These are phyloP conservation scores for Brachyptera putata DNA, from an alignment of 2,888 invertebrate species.

Conservation along the genomic window DNA sequence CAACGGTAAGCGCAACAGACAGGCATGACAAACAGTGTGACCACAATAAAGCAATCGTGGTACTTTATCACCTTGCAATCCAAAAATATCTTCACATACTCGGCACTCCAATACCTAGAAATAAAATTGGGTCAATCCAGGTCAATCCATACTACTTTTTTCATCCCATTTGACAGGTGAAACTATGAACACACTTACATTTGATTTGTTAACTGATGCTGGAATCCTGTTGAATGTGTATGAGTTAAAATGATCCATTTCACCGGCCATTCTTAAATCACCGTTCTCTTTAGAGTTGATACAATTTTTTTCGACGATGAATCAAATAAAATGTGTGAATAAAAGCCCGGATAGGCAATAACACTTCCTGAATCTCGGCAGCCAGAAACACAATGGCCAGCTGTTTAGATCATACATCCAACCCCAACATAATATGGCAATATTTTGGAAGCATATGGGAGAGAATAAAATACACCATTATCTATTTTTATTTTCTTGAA, in stretches of 20 bases:
- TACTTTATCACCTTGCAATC: slow-evolving; percentile 52
- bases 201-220: slow-evolving; percentile 34
- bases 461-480: too few relatives aligned
- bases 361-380: too few relatives aligned
- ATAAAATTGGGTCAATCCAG: background rate
- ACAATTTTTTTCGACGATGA: too few relatives aligned
- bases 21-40: slow-evolving; percentile 56
- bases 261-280: slow-evolving; percentile 37
- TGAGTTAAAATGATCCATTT: slow-evolving; percentile 36
- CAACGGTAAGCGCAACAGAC: slow-evolving; percentile 48
- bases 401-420: too few relatives aligned
- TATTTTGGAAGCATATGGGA: too few relatives aligned
- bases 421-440: too few relatives aligned
- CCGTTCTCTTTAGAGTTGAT: too few relatives aligned
- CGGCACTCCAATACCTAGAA: slow-evolving; percentile 50
- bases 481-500: too few relatives aligned
- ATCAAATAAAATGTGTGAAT: too few relatives aligned
- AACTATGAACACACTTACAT: slow-evolving; percentile 32
- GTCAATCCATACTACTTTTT: background rate
- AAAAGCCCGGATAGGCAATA: too few relatives aligned
- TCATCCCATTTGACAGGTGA: background rate
- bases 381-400: too few relatives aligned
- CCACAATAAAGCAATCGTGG: slow-evolving; percentile 51
- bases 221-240: slow-evolving; percentile 35
- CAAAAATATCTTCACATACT: slow-evolving; percentile 54